These are phyloP conservation scores for Gnathonemus echidnorhynchus DNA, from an alignment of 2,113 vertebrate genomes.

Conservation along the genomic window DNA sequence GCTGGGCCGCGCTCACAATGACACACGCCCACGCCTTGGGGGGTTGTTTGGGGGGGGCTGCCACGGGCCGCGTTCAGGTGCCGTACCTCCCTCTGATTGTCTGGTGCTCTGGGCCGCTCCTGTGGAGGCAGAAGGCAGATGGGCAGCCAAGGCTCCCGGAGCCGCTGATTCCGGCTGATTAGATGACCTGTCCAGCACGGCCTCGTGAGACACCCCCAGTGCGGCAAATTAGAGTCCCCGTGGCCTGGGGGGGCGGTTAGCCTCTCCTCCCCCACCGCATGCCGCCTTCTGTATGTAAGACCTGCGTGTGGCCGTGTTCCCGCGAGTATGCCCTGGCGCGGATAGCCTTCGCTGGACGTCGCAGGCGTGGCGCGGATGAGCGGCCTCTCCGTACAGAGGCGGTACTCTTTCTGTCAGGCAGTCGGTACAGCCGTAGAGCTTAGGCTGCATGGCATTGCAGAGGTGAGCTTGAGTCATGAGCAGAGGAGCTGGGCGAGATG, in stretches of 20 bases:
- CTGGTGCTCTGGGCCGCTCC: slow-evolving; percentile 37
- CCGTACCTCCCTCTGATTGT: not conserved
- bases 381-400: not conserved
- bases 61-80: not conserved
- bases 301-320: not conserved
- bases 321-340: not conserved
- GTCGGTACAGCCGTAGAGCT: not conserved
- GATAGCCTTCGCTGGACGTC: not conserved
- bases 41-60: not conserved
- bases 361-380: not conserved
- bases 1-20: not conserved
- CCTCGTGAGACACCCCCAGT: slow-evolving; percentile 49
- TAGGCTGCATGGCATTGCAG: not conserved
- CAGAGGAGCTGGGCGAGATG: not conserved
- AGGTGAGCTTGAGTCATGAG: not conserved
- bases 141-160: slow-evolving; percentile 28
- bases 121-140: slow-evolving; percentile 41
- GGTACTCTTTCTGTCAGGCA: not conserved
- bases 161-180: slow-evolving; percentile 36
- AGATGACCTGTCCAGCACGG: slow-evolving; percentile 46
- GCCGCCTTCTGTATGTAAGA: not conserved
- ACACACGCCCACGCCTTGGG: not conserved
- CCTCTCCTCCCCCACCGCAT: slow-evolving; percentile 41
- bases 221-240: slow-evolving; percentile 52
- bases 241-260: slow-evolving; percentile 52